phyloP scores from a whole-genome alignment of 2,797 vertebrate genomes.

The Crenichthys baileyi region DNA sequence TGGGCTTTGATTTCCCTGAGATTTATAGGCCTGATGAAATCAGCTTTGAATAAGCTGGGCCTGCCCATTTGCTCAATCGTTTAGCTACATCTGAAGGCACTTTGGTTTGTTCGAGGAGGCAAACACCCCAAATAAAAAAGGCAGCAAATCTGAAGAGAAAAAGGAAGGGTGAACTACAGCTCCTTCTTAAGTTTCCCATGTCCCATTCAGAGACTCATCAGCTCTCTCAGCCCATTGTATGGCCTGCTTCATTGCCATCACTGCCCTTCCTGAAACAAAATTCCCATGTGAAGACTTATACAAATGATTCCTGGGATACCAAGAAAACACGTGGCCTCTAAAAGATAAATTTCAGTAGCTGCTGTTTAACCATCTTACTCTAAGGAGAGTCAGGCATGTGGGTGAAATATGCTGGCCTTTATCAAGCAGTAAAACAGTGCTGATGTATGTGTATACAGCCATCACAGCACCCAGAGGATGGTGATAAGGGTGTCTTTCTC shows the following conservation, averaged over 20 bases:
- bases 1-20: constrained; percentile 92
- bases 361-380: constrained; percentile 32
- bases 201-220: constrained; percentile 71
- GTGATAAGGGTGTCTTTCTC: constrained; percentile 59
- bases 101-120: constrained; percentile 82
- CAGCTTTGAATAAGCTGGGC: constrained; percentile 80
- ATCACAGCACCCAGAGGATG: constrained; percentile 35
- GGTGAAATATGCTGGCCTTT: constrained; percentile 41
- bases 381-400: constrained; percentile 27
- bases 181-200: constrained; percentile 79
- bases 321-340: constrained; percentile 39
- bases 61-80: constrained; percentile 88
- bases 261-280: constrained; percentile 40
- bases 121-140: constrained; percentile 83
- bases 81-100: constrained; percentile 85
- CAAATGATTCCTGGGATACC: constrained; percentile 62
- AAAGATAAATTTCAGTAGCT: constrained; percentile 28
- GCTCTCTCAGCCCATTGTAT: constrained; percentile 67
- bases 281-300: constrained; percentile 47
- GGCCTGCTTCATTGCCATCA: constrained; percentile 55
- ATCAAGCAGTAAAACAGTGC: constrained; percentile 43
- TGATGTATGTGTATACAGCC: constrained; percentile 48
- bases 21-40: constrained; percentile 97
- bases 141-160: constrained; percentile 85
- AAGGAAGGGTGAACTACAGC: constrained; percentile 63